Evolutionary conservation across 2,888 invertebrate species (phyloP).

Genomic region (Acanthosepion lycidas): DNA sequence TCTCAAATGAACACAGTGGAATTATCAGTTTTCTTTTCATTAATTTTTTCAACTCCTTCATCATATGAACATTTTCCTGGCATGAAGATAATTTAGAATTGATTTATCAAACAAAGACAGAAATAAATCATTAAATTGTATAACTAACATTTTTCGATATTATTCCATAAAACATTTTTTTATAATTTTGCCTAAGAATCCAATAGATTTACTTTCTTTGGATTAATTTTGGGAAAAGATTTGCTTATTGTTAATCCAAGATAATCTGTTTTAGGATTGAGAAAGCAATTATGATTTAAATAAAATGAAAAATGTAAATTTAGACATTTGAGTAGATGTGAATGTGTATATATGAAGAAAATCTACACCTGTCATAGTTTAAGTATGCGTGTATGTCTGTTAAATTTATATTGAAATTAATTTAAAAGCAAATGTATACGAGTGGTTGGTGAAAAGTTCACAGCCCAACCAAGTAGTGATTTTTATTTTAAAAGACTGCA

Average conservation of each 20-base stretch:
- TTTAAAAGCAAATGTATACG: too few relatives aligned
- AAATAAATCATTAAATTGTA: neutral
- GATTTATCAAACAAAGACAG: neutral
- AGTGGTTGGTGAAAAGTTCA: too few relatives aligned
- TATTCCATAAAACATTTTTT: neutral
- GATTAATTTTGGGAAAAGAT: neutral
- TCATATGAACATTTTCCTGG: neutral
- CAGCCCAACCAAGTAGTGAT: too few relatives aligned
- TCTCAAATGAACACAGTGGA: neutral
- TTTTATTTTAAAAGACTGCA: too few relatives aligned
- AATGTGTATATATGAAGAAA: too few relatives aligned
- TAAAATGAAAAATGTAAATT: neutral
- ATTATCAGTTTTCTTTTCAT: neutral
- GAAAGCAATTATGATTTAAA: neutral
- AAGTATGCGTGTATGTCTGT: too few relatives aligned
- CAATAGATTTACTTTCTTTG: neutral
- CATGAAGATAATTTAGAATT: neutral
- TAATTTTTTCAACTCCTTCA: neutral
- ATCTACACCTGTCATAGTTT: too few relatives aligned
- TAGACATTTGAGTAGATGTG: neutral
- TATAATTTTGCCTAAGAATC: neutral
- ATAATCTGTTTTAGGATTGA: neutral
- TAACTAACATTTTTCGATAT: neutral
- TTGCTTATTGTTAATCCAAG: slow-evolving; percentile 17
- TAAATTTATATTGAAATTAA: too few relatives aligned